phyloP scores from a whole-genome alignment of 2,113 vertebrate genomes.

The Pygoscelis antarcticus region DNA sequence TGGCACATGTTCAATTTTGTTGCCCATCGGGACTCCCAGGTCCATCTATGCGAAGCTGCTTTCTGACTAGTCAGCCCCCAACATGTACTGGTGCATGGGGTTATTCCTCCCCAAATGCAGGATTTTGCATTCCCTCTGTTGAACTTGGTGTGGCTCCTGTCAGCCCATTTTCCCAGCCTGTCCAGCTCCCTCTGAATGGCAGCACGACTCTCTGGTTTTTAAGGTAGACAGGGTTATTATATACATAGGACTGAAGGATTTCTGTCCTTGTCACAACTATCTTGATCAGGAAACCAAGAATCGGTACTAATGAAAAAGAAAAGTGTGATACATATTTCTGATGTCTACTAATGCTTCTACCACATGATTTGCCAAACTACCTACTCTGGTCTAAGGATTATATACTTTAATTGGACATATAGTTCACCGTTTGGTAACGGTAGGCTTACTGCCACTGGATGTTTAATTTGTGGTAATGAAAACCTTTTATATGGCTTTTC shows the following conservation, averaged over 20 bases:
- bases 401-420: not conserved
- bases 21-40: not conserved
- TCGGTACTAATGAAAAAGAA: not conserved
- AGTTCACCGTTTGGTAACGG: not conserved
- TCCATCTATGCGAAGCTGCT: not conserved
- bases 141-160: not conserved
- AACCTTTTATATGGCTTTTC: not conserved
- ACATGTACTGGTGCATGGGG: not conserved
- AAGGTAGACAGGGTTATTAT: not conserved
- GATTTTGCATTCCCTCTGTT: not conserved
- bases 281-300: not conserved
- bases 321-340: not conserved
- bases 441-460: not conserved
- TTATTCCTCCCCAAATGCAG: not conserved
- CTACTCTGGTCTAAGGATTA: not conserved
- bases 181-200: no score
- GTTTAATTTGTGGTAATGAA: not conserved
- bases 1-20: fast-evolving
- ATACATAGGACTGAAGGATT: not conserved
- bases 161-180: not conserved
- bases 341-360: not conserved
- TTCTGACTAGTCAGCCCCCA: not conserved
- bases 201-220: not conserved
- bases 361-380: not conserved
- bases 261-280: not conserved